Conservation (phyloP, 2,797 vertebrate genomes). For the Sebastiscus albofasciatus region DNA sequence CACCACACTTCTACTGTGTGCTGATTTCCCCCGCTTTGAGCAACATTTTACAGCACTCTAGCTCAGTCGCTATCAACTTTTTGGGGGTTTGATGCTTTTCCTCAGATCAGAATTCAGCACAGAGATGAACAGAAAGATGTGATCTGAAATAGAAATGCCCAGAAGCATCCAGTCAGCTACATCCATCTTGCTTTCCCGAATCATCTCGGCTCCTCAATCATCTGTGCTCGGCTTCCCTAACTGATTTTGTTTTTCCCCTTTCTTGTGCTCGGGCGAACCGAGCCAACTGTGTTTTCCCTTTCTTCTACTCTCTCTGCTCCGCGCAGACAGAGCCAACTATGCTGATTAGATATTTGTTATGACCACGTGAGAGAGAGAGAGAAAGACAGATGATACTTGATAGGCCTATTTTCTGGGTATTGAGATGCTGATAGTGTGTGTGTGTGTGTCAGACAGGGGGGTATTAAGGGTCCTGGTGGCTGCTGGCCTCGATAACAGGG, state of each 20-base stretch:
- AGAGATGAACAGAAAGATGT: slow-evolving; percentile 18
- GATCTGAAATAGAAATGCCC: slow-evolving; percentile 16
- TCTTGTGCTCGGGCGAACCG: neutral
- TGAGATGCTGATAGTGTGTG: slow-evolving; percentile 52
- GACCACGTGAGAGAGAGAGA: slow-evolving; percentile 44
- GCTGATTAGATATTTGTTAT: slow-evolving; percentile 69
- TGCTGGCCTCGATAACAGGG: slow-evolving; percentile 79
- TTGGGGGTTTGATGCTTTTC: neutral
- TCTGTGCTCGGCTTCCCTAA: slow-evolving; percentile 28
- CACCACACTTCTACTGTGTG: neutral
- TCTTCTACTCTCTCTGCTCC: slow-evolving; percentile 31
- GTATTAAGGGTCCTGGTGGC: slow-evolving; percentile 69
- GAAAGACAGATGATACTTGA: slow-evolving; percentile 61
- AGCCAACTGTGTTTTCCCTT: slow-evolving; percentile 42
- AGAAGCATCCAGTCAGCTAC: slow-evolving; percentile 6
- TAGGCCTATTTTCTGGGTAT: slow-evolving; percentile 64
- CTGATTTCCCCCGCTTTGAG: slow-evolving; percentile 16
- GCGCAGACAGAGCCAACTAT: slow-evolving; percentile 43
- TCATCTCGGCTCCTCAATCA: slow-evolving; percentile 28
- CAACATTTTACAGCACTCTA: slow-evolving; percentile 11
- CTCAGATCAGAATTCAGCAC: slow-evolving; percentile 20
- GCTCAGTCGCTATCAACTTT: neutral
- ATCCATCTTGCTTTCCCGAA: slow-evolving; percentile 12
- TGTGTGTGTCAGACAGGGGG: slow-evolving; percentile 20
- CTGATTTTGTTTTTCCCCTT: slow-evolving; percentile 50